A percentile compares a stretch with the other conserved stretches of the same genome.
Conservation (phyloP, 1,140 invertebrate species). For the Trissolcus basalis region DNA sequence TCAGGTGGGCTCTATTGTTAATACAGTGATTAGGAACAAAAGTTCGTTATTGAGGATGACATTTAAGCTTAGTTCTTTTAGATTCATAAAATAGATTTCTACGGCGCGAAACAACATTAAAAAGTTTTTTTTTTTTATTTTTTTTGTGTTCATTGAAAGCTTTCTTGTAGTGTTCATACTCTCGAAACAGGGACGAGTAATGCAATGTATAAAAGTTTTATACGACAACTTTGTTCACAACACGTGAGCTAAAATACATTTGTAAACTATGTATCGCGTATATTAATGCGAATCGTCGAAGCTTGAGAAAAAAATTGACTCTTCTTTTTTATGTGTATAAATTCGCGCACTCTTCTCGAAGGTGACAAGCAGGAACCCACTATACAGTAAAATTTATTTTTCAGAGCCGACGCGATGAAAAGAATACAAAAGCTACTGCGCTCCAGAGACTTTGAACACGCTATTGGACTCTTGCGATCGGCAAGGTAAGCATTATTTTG, state of each 20-base stretch:
- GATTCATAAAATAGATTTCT: conserved; percentile 57
- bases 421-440: conserved; percentile 87
- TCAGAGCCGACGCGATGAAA: conserved; percentile 89
- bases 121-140: conserved; percentile 36
- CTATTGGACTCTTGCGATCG: conserved; percentile 88
- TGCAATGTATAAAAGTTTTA: conserved; percentile 56
- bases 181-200: conserved; percentile 47
- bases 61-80: conserved; percentile 43
- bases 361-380: conserved; percentile 31
- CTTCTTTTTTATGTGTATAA: conserved; percentile 23
- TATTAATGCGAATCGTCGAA: conserved; percentile 37
- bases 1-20: conserved; percentile 51
- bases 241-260: conserved; percentile 45
- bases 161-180: conserved; percentile 55
- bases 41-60: conserved; percentile 43
- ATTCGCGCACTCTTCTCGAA: conserved; percentile 7
- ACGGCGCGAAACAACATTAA: conserved; percentile 46
- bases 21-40: conserved; percentile 51
- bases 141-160: conserved; percentile 51
- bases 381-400: conserved; percentile 59
- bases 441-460: conserved; percentile 82
- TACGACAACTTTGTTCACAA: conserved; percentile 52
- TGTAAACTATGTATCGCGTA: conserved; percentile 42
- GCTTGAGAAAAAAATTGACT: conserved; percentile 19
- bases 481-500: conserved; percentile 81